Conservation (phyloP, 2,113 vertebrate species). For the Plecturocebus donacophilus region DNA sequence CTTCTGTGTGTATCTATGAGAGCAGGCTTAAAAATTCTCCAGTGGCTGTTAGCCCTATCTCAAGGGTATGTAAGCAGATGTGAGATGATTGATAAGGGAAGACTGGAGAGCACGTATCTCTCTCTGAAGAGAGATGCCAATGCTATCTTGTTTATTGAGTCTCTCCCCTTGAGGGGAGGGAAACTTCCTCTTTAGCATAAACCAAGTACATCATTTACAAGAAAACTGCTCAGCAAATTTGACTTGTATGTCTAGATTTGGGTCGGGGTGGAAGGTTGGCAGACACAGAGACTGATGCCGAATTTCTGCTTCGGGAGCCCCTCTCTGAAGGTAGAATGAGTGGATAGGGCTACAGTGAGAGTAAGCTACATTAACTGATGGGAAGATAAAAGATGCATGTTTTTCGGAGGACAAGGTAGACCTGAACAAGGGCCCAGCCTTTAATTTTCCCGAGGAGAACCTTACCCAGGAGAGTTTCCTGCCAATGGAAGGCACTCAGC, state of each 20-base stretch:
- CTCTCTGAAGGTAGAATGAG: neutral
- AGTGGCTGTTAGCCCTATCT: neutral
- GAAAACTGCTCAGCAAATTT: neutral
- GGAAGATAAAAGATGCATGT: too few relatives aligned
- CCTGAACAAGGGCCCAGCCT: accelerated
- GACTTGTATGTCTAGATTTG: neutral
- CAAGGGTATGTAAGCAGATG: neutral
- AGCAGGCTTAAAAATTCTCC: neutral
- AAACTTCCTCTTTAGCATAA: neutral
- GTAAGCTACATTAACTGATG: neutral
- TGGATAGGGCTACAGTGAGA: neutral
- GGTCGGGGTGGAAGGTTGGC: neutral
- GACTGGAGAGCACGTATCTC: neutral
- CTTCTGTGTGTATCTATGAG: neutral
- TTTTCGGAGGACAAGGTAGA: neutral
- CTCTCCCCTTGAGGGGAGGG: neutral
- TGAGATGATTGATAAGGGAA: neutral
- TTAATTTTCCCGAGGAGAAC: neutral
- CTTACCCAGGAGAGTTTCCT: neutral
- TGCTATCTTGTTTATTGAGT: neutral
- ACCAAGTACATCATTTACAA: neutral
- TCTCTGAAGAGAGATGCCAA: neutral
- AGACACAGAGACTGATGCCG: neutral
- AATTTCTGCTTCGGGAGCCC: neutral
- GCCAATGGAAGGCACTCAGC: too few relatives aligned